Conservation (phyloP, 2,888 invertebrate species). For the Drosophila mayaguana region DNA sequence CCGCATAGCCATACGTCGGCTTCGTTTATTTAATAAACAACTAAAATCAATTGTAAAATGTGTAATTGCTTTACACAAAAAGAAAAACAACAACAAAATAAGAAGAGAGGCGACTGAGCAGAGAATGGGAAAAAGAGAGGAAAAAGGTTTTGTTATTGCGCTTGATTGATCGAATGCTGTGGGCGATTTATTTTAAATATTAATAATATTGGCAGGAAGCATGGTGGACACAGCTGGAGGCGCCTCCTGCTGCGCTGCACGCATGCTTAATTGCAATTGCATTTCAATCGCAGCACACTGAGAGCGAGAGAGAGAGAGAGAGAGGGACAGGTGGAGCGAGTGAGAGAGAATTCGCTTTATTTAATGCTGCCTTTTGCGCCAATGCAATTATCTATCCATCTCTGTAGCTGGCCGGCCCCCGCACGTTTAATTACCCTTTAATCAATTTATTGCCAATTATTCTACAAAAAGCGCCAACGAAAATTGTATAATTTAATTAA, state of each 20-base stretch:
- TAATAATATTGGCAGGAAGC: slow-evolving; percentile 26
- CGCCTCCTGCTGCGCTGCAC: not conserved
- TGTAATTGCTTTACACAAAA: slow-evolving; percentile 9
- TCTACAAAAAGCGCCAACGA: slow-evolving; percentile 74
- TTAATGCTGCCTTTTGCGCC: slow-evolving; percentile 52
- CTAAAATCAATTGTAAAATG: slow-evolving; percentile 16
- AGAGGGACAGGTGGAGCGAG: not conserved
- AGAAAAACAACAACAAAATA: rapidly evolving
- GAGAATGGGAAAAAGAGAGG: not conserved
- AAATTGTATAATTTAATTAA: slow-evolving; percentile 79
- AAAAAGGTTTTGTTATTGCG: not conserved
- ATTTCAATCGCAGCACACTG: slow-evolving; percentile 33
- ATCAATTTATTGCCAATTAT: slow-evolving; percentile 80
- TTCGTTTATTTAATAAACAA: slow-evolving; percentile 6
- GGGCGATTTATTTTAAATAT: slow-evolving; percentile 33
- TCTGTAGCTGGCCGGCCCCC: slow-evolving; percentile 48
- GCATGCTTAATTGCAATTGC: slow-evolving; percentile 46
- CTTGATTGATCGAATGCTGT: slow-evolving; percentile 22
- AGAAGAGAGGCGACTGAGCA: too few relatives aligned
- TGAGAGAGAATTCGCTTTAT: slow-evolving; percentile 21
- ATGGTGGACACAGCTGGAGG: slow-evolving; percentile 23
- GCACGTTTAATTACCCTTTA: slow-evolving; percentile 76
- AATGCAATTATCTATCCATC: slow-evolving; percentile 72
- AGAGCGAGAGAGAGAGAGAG: not conserved
- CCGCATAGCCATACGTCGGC: not conserved